A percentile compares a stretch with the other conserved stretches of the same genome.
These are phyloP conservation scores for Euwallacea similis DNA, from an alignment of 1,140 invertebrate genomes.

Conservation along the genomic window DNA sequence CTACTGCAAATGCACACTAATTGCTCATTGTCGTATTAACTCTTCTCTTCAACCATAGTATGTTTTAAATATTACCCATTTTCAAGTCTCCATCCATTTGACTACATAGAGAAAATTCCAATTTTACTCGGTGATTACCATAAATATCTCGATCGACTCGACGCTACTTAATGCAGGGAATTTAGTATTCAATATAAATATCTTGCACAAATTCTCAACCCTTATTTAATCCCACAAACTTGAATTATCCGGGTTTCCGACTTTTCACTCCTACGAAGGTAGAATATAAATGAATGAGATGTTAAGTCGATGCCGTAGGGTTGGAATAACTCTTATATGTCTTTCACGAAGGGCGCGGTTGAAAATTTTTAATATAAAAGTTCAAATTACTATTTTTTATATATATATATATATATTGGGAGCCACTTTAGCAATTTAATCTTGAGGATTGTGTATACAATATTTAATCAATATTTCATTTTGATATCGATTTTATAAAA, in stretches of 20 bases:
- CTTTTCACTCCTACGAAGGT: conserved; percentile 9
- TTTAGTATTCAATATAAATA: conserved; percentile 27
- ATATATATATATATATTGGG: too few species aligned
- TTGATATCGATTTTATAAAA: too few species aligned
- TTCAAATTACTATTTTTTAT: too few species aligned
- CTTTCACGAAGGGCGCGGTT: background rate
- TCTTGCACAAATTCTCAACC: conserved; percentile 23
- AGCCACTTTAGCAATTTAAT: too few species aligned
- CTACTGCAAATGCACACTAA: too few species aligned
- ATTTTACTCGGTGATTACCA: background rate
- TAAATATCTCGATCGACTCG: background rate
- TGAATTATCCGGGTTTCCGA: conserved; percentile 23
- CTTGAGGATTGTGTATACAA: too few species aligned
- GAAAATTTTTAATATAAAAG: too few species aligned
- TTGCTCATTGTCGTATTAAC: too few species aligned
- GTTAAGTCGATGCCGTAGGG: conserved; percentile 6
- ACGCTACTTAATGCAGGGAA: background rate
- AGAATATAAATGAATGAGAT: conserved; percentile 20
- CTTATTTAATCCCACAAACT: conserved; percentile 9
- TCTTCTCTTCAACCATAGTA: background rate
- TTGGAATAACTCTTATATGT: background rate
- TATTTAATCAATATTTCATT: too few species aligned
- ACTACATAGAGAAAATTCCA: conserved; percentile 2
- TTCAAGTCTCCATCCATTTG: background rate
- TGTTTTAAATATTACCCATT: background rate